Evolutionary conservation across 2,888 invertebrate genomes (phyloP), one percentile per base, ranked within the genome.

Genomic region (Calameuta idolon): DNA sequence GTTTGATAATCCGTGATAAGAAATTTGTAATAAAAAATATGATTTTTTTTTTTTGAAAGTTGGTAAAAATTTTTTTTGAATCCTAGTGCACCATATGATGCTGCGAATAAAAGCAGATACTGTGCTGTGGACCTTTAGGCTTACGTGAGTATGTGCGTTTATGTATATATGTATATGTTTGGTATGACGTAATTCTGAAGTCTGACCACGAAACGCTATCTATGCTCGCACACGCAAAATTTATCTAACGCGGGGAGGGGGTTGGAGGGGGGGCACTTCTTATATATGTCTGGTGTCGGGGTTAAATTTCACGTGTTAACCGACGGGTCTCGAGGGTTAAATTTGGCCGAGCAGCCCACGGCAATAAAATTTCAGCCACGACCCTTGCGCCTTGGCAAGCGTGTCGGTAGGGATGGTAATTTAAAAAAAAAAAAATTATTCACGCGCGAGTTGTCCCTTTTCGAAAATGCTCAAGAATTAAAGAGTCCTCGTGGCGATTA

Each of bases 281-380:
- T 82, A 81, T 81, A 80, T 76, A 79, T 77, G 82, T 82, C 81
- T 79, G 81, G 81, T 81, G 79, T 76, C 77, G 74, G 77, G 80
- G 81, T 81, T 81, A 81, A 81, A 83, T 82, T 82, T 82, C 81
- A 82, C 80, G 79, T 79, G 81, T 80, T 82, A 83, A 83, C 83
- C 81, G 81, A 81, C 77, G 81, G 81, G 81, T 78, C 83, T 81
- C 81, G 76, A 77, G 83, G 83, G 83, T 75, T 83, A 81, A 80
- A 81, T 81, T 80, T 78, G 81, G 81, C 81, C 78, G 80, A 81
- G 81, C 79, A 78, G 76, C 75, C 73, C 76, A 76, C 76, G 76
- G 76, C 76, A 79, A 76, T 81, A 81, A 83, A 80, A 81, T 81
- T 81, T 75, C 37, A 1, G 37, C 37, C 1, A 37, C 37, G 37